Conservation (phyloP, 2,113 vertebrate species). For the Dermatemys mawii region DNA sequence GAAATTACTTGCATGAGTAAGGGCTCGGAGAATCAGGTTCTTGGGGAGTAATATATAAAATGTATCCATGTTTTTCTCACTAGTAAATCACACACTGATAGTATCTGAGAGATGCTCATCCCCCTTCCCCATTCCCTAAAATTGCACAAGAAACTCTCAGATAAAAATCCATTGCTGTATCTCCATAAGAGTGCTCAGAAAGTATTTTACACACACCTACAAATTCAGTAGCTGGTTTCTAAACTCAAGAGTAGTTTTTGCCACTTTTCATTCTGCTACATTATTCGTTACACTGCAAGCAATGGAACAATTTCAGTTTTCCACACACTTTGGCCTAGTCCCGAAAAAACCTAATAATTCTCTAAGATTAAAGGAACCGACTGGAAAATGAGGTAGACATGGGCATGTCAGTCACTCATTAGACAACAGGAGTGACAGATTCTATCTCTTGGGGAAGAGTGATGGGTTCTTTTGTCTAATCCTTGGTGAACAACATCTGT, state of each 20-base stretch:
- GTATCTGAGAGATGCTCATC: background rate
- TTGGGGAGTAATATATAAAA: slow-evolving; percentile 17
- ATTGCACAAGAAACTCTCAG: slow-evolving; percentile 2
- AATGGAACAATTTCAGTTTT: slow-evolving; percentile 44
- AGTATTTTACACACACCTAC: background rate
- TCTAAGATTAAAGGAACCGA: slow-evolving; percentile 50
- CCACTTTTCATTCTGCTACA: slow-evolving; percentile 37
- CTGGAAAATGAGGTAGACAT: slow-evolving; percentile 42
- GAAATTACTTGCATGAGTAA: background rate
- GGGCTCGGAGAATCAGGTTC: background rate
- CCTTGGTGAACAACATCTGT: slow-evolving; percentile 63
- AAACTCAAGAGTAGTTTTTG: background rate
- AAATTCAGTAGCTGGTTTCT: background rate
- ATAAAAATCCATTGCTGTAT: background rate
- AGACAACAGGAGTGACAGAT: slow-evolving; percentile 33
- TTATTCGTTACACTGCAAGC: background rate
- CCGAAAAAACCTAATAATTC: slow-evolving; percentile 34
- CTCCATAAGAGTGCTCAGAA: background rate
- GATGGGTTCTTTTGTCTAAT: slow-evolving; percentile 53
- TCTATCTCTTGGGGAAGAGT: slow-evolving; percentile 30
- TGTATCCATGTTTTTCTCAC: background rate
- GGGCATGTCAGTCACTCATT: slow-evolving; percentile 19
- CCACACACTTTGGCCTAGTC: slow-evolving; percentile 9
- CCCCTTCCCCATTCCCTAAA: background rate
- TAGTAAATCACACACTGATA: background rate